Evolutionary conservation across 2,797 vertebrate genomes (phyloP).

Genomic region (Podarcis lilfordi): DNA sequence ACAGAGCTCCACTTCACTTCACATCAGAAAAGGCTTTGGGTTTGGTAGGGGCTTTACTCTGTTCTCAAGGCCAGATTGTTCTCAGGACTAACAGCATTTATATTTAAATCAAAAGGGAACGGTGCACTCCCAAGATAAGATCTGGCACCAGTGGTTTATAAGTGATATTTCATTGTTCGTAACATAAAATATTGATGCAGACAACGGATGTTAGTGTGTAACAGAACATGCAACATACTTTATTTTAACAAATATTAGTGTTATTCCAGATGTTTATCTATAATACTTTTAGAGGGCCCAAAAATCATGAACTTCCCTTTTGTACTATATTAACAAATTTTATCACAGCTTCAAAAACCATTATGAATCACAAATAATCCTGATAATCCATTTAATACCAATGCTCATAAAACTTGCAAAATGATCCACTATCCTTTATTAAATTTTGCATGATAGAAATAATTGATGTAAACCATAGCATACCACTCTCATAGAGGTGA

Average conservation of each 20-base stretch:
- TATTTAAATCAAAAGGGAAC: neutral
- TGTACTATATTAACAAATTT: slow-evolving; percentile 53
- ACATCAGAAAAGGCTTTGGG: neutral
- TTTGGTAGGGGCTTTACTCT: neutral
- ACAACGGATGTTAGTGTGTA: neutral
- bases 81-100: neutral
- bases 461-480: neutral
- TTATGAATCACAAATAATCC: slow-evolving; percentile 47
- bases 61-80: neutral
- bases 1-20: neutral
- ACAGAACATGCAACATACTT: slow-evolving; percentile 43
- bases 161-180: slow-evolving; percentile 16
- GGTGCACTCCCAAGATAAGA: neutral
- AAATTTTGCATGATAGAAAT: neutral
- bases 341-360: slow-evolving; percentile 52
- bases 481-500: neutral
- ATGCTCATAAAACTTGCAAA: slow-evolving; percentile 50
- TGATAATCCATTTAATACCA: slow-evolving; percentile 60
- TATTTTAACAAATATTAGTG: slow-evolving; percentile 46
- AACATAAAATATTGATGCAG: neutral
- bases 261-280: slow-evolving; percentile 38
- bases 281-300: slow-evolving; percentile 38
- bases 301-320: slow-evolving; percentile 50
- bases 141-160: slow-evolving; percentile 16
- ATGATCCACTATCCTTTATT: slow-evolving; percentile 54